phyloP scores from a whole-genome alignment of 2,797 vertebrate genomes.

The Dryobates pubescens region DNA sequence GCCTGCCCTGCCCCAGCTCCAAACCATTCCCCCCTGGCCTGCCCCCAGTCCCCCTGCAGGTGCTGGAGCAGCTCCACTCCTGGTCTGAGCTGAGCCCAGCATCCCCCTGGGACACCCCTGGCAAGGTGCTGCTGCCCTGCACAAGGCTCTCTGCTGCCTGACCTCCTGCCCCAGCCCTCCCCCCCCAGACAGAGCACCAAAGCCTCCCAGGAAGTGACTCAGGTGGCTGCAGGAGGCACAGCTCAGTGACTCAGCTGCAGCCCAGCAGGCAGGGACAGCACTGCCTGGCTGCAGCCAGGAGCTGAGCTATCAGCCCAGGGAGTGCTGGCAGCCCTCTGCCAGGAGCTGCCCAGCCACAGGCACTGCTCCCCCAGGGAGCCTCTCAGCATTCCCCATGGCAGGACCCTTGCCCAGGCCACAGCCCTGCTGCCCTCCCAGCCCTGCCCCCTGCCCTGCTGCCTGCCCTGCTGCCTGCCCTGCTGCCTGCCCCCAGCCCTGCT shows the following conservation, averaged over 20 bases:
- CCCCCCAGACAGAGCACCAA: not conserved
- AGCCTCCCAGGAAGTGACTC: constrained; percentile 36
- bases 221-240: not conserved
- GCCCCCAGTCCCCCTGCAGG: too few relatives aligned
- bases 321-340: not conserved
- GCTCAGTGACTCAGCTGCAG: constrained; percentile 24
- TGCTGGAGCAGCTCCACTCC: not conserved
- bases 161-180: not conserved
- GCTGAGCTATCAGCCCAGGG: accelerated
- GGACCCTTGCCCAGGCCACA: not conserved
- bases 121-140: not conserved
- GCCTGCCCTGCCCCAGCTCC: too few relatives aligned
- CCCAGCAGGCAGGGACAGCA: not conserved
- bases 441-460: too few relatives aligned
- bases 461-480: too few relatives aligned
- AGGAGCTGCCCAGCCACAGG: not conserved
- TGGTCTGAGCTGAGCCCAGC: not conserved
- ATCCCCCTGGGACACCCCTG: not conserved
- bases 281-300: not conserved
- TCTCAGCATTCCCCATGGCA: not conserved
- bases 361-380: not conserved
- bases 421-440: too few relatives aligned
- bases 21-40: too few relatives aligned
- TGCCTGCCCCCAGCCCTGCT: too few relatives aligned
- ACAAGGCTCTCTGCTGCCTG: not conserved